phyloP scores from a whole-genome alignment of 1,140 invertebrate genomes.

The Trichogramma pretiosum region DNA sequence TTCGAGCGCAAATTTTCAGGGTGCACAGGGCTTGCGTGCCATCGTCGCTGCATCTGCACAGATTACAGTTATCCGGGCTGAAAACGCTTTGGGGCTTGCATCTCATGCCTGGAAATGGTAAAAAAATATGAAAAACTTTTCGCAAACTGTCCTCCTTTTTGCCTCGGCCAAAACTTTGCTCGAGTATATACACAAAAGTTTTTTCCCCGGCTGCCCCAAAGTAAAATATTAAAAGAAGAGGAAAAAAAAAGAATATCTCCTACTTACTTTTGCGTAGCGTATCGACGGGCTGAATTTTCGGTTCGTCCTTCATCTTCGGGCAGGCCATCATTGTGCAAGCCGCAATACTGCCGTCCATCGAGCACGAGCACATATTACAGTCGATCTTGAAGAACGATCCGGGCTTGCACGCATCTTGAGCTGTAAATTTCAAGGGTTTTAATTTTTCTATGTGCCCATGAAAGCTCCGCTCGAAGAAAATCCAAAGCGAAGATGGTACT shows the following conservation, averaged over 20 bases:
- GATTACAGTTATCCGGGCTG: slow-evolving; percentile 3
- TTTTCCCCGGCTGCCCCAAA: neutral
- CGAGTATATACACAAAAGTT: neutral
- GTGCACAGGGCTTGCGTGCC: neutral
- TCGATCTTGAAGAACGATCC: neutral
- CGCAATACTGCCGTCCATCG: neutral
- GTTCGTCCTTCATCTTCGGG: neutral
- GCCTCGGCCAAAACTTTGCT: neutral
- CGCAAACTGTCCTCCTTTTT: neutral
- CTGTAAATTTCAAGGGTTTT: no score
- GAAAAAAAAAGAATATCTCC: no score
- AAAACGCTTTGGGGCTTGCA: neutral
- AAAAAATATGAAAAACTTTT: neutral
- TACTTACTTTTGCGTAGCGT: neutral
- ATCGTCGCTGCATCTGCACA: neutral
- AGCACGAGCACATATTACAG: slow-evolving; percentile 4
- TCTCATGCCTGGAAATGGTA: neutral
- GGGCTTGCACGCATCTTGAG: no score
- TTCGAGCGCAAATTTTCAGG: neutral
- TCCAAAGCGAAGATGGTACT: no score
- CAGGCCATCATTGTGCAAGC: slow-evolving; percentile 4
- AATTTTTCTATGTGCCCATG: no score
- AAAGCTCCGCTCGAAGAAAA: no score
- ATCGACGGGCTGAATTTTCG: neutral
- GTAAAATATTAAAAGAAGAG: no score